Evolutionary conservation across 1,140 invertebrate species (phyloP).

Genomic region (Drosophila ananassae): DNA sequence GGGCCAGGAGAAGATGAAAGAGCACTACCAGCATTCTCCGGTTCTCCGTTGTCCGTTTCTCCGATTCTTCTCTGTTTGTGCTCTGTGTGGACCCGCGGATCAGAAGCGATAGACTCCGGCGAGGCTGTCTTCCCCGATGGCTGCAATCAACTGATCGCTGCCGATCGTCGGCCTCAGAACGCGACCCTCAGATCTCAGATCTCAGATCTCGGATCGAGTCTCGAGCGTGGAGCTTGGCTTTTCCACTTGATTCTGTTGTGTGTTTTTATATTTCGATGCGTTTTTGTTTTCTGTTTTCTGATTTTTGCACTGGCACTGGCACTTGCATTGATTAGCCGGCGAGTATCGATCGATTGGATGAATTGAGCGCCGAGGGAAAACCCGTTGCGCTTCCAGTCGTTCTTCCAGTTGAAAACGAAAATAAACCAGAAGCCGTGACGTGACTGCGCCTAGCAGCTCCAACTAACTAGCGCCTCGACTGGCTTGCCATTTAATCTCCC

Average conservation of each 20-base stretch:
- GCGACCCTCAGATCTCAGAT: conserved; percentile 34
- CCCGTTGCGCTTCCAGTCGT: conserved; percentile 42
- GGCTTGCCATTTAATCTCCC: not conserved
- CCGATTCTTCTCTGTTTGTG: not conserved
- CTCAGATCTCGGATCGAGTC: not conserved
- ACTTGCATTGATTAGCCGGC: not conserved
- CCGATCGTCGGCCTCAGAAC: conserved; percentile 21
- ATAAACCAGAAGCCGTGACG: not conserved
- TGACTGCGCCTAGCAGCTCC: not conserved
- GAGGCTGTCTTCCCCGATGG: conserved; percentile 39
- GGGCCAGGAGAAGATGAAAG: not conserved
- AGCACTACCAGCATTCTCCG: not conserved
- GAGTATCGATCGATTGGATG: conserved; percentile 13
- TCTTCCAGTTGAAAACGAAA: conserved; percentile 22
- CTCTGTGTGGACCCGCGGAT: conserved; percentile 2
- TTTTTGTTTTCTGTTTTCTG: not conserved
- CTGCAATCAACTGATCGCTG: conserved; percentile 57
- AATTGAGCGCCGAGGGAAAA: conserved; percentile 47
- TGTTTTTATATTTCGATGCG: not conserved
- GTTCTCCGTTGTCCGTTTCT: not conserved
- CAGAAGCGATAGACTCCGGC: conserved; percentile 7
- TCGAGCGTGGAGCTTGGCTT: conserved; percentile 31
- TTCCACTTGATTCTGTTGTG: conserved; percentile 20
- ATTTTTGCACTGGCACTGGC: not conserved
- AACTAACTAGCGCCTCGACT: not conserved